phyloP scores from a whole-genome alignment of 2,888 invertebrate genomes.

The Sthenelais limicola region DNA sequence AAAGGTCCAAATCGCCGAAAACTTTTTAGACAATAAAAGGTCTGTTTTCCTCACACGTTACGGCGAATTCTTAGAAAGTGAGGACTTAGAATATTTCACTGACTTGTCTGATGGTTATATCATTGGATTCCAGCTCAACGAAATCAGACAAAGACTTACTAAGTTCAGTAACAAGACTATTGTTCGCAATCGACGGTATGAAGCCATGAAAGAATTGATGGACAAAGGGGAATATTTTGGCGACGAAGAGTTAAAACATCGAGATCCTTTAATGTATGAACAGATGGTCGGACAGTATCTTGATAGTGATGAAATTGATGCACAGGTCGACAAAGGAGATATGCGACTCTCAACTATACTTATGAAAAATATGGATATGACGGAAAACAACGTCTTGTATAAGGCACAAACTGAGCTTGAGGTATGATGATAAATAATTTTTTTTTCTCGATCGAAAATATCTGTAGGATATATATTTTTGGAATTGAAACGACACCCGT shows the following conservation, averaged over 20 bases:
- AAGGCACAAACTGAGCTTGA: constrained; percentile 75
- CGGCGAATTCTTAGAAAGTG: constrained; percentile 79
- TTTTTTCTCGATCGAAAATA: not conserved
- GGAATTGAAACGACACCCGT: not conserved
- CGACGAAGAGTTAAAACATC: constrained; percentile 92
- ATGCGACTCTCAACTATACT: constrained; percentile 81
- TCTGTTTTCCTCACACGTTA: constrained; percentile 84
- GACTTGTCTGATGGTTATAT: constrained; percentile 75
- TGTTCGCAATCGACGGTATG: constrained; percentile 84
- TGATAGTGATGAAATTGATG: constrained; percentile 82
- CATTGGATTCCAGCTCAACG: constrained; percentile 78
- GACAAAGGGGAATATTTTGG: constrained; percentile 77
- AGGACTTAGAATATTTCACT: constrained; percentile 83
- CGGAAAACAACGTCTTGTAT: constrained; percentile 78
- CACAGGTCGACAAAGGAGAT: constrained; percentile 62
- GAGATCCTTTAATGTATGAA: constrained; percentile 92
- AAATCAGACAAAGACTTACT: constrained; percentile 67
- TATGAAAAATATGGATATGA: constrained; percentile 82
- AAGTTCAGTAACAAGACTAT: constrained; percentile 52
- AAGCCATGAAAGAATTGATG: constrained; percentile 83
- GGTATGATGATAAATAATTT: constrained; percentile 51
- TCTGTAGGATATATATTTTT: not conserved
- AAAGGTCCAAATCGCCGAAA: constrained; percentile 80
- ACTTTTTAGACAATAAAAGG: constrained; percentile 79
- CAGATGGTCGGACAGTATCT: constrained; percentile 90